Conservation (phyloP, 2,797 vertebrate genomes). For the Urophycis tenuis region DNA sequence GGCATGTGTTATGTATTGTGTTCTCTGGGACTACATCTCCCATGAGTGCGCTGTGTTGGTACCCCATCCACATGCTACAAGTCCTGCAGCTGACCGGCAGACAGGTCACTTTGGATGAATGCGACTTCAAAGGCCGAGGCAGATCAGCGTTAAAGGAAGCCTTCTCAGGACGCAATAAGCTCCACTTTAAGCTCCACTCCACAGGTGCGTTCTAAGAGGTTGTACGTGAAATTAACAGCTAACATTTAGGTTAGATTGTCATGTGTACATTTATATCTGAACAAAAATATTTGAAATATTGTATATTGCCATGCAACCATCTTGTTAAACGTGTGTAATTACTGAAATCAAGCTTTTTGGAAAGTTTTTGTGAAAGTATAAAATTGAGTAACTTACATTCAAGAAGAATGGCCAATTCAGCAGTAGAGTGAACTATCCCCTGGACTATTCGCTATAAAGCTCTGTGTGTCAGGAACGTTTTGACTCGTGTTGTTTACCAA, state of each 20-base stretch:
- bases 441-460: background rate
- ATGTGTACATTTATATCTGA: background rate
- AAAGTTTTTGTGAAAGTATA: background rate
- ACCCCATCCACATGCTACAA: slow-evolving; percentile 41
- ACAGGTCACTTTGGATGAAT: slow-evolving; percentile 37
- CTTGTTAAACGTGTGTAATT: background rate
- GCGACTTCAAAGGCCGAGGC: slow-evolving; percentile 21
- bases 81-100: slow-evolving; percentile 44
- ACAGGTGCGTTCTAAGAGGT: slow-evolving; percentile 47
- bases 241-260: background rate
- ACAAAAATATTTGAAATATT: background rate
- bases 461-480: background rate
- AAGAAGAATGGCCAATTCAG: background rate
- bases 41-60: slow-evolving; percentile 27
- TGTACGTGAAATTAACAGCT: background rate
- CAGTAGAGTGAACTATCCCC: background rate
- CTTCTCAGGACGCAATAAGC: no score
- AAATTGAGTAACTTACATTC: background rate
- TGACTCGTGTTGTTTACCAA: slow-evolving; percentile 35
- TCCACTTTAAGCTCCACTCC: background rate
- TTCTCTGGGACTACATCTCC: slow-evolving; percentile 62
- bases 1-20: background rate
- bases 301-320: background rate
- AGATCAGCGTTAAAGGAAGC: slow-evolving; percentile 11
- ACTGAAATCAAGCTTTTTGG: background rate